Evolutionary conservation across 2,797 vertebrate species (phyloP), one percentile per base, ranked within the genome.

Genomic region (Bovichtus diacanthus): DNA sequence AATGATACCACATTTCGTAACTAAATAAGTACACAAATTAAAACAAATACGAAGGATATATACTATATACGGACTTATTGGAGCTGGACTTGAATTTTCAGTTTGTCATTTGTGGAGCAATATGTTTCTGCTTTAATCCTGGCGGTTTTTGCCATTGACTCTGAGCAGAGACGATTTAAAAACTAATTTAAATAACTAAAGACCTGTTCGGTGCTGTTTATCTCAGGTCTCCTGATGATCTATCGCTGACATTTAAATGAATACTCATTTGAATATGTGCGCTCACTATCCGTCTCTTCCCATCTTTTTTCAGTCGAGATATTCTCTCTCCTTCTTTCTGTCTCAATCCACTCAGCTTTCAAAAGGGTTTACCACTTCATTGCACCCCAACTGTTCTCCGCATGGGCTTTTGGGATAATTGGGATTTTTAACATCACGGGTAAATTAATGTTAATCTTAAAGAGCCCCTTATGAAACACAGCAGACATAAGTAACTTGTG

Each of bases 221-320:
- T 67, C 38, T 64, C 46, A 23, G n/a, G 12, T 56, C 56, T 70
- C 13, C 56, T 74, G 44, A 77, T 81, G 69, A 74, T 64, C 68
- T 51, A 60, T 72, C 16, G 31, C 41, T 76, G 69, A 65, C 75
- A 83, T 81, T 77, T 74, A 66, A 79, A 74, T 70, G 10, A 29
- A 78, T 65, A 47, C 69, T 87, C 58, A 84, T 87, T 85, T 87
- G 46, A 90, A 90, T 84, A 84, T 76, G 51, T 29, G 25, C 59
- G 34, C 50, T 12, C 34, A 5, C 41, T 31, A 34, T 44, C 25
- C 11, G 7, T 38, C 51, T 43, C 47, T 31, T 16, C 10, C 25
- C 23, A 43, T 60, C 56, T 50, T 36, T 55, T 51, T 43, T 67
- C 64, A 36, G 27, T 72, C 58, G 15, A 65, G 29, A 43, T 19